These are phyloP conservation scores for Haliclona indistincta DNA, from an alignment of 37 sponge, comb jelly and placozoan species.

Conservation along the genomic window DNA sequence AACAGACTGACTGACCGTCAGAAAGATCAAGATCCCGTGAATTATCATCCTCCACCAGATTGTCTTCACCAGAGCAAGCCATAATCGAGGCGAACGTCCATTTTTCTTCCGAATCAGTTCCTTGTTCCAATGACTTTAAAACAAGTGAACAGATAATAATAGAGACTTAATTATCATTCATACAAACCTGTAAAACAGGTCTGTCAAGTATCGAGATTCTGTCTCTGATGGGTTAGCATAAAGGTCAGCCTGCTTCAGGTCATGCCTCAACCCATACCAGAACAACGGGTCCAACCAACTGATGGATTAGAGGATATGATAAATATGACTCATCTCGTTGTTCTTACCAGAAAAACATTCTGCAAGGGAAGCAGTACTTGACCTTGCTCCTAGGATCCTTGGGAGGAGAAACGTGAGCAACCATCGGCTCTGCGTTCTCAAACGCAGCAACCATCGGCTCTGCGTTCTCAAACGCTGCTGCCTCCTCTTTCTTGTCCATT, in stretches of 20 bases:
- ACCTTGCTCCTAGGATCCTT: too few relatives aligned
- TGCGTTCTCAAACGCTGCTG: too few relatives aligned
- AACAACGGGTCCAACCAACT: constrained; percentile 80
- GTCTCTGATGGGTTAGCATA: constrained; percentile 65
- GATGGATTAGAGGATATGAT: too few relatives aligned
- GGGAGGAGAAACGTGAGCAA: too few relatives aligned
- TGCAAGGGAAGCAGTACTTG: too few relatives aligned
- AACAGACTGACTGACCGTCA: too few relatives aligned
- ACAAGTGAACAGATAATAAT: not conserved
- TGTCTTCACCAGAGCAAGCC: constrained; percentile 44
- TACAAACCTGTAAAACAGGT: constrained; percentile 57
- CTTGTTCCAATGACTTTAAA: constrained; percentile 2
- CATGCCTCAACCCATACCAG: constrained; percentile 42
- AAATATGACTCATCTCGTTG: too few relatives aligned
- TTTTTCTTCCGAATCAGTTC: not conserved
- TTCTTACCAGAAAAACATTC: too few relatives aligned
- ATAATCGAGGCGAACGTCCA: constrained; percentile 31
- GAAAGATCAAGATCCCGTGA: constrained; percentile 7
- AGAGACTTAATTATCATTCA: not conserved
- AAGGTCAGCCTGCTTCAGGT: constrained; percentile 52
- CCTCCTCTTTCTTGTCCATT: too few relatives aligned
- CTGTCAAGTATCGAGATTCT: constrained; percentile 44
- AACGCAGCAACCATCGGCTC: too few relatives aligned
- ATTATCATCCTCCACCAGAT: constrained; percentile 44
- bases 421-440: too few relatives aligned